Evolutionary conservation across 2,797 vertebrate species (phyloP), one percentile per base, ranked within the genome.

Genomic region (Amblyopsis hoosieri): DNA sequence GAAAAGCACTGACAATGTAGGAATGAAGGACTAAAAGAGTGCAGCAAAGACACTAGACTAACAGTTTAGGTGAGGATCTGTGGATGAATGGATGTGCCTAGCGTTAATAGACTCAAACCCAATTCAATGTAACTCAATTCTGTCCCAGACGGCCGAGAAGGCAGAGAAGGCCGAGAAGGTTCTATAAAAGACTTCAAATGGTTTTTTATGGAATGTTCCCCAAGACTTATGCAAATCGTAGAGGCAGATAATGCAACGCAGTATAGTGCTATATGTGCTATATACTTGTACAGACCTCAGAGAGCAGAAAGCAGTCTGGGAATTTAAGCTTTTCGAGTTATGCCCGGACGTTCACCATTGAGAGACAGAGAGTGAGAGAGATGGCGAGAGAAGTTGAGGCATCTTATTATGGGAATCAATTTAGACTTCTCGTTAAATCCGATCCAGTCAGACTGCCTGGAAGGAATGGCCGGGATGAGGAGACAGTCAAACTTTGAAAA

Each of bases 361-460:
- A 2, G 53, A 60, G 42, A 13, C 12, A 57, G 42, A 12, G 47
- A 51, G 64, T 19, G 45, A 59, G 60, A 17, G 51, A 45, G 47
- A 68, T 3, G 60, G 42, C 62, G 29, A 29, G 55, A 67, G n/a
- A 57, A 37, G 15, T 52, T 29, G 14, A 69, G 60, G 46, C 0
- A 8, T 67, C 48, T 49, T 48, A 71, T 75, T 72, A 56, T 7
- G 1, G 14, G 66, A 74, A 88, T 88, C 76, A 83, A 88, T 91
- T 90, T 89, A 74, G 84, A 81, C 76, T 51, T 54, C 67, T 87
- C 66, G 70, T 84, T 83, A 90, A 91, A 91, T 80, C 66, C 71
- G 90, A 91, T 89, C 84, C 72, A 60, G 56, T 66, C 52, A 54
- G 65, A 76, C 69, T 62, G 29, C 71, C 50, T 15, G n/a, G 23